phyloP scores from a whole-genome alignment of 2,888 invertebrate species.

The Leucozona laternaria region DNA sequence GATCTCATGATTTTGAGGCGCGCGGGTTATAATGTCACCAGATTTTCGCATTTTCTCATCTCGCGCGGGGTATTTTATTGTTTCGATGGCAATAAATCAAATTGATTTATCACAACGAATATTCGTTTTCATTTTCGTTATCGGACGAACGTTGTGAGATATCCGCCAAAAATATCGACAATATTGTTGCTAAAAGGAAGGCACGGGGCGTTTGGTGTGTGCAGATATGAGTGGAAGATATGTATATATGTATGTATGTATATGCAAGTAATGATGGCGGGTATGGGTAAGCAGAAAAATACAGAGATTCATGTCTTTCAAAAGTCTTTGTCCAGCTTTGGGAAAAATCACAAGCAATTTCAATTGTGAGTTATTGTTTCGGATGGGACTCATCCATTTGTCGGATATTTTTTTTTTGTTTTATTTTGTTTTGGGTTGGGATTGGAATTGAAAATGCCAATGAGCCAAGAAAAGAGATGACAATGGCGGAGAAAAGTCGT shows the following conservation, averaged over 20 bases:
- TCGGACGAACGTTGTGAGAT: constrained; percentile 72
- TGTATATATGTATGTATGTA: too few species aligned
- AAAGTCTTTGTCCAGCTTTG: constrained; percentile 63
- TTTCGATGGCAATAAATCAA: constrained; percentile 74
- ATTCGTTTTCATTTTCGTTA: constrained; percentile 75
- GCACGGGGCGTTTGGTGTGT: background rate
- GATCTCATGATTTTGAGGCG: constrained; percentile 74
- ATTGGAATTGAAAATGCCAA: constrained; percentile 15
- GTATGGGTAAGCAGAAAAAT: background rate
- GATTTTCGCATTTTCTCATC: constrained; percentile 75
- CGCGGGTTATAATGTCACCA: constrained; percentile 75
- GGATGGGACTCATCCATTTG: constrained; percentile 50
- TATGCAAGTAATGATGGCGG: background rate
- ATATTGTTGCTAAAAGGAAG: constrained; percentile 21
- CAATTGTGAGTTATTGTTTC: constrained; percentile 65
- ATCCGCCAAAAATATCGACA: constrained; percentile 68
- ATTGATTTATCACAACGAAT: constrained; percentile 74
- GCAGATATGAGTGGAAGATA: background rate
- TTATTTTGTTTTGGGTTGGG: background rate
- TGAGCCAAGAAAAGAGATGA: constrained; percentile 14
- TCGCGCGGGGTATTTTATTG: constrained; percentile 71
- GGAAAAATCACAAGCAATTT: constrained; percentile 52
- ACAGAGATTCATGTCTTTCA: constrained; percentile 65
- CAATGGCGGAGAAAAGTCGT: constrained; percentile 15
- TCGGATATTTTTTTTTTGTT: constrained; percentile 3